Evolutionary conservation across 2,113 vertebrate species (phyloP).

Genomic region (Corydoras maculifer): DNA sequence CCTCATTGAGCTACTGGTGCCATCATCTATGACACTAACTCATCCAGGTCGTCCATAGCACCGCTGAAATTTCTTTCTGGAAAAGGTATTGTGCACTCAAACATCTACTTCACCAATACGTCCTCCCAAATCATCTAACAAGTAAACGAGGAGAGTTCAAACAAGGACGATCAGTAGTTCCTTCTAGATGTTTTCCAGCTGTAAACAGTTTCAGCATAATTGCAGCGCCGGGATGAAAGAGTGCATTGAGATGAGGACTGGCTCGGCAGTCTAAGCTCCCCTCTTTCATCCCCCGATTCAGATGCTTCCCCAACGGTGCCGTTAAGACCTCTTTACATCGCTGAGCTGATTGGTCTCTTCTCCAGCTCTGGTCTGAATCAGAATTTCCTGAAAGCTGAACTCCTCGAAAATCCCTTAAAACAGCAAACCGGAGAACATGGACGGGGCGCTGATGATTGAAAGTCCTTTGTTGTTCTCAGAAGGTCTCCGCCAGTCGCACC

Average conservation of each 20-base stretch:
- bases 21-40: too few species aligned
- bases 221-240: constrained; percentile 22
- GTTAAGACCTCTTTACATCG: constrained; percentile 27
- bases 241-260: constrained; percentile 26
- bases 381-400: constrained; percentile 23
- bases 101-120: too few species aligned
- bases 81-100: too few species aligned
- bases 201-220: constrained; percentile 27
- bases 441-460: background rate
- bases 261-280: constrained; percentile 31
- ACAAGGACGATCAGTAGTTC: background rate
- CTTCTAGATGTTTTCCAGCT: constrained; percentile 1
- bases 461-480: too few species aligned
- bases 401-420: constrained; percentile 28
- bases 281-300: constrained; percentile 42
- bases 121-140: too few species aligned
- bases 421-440: background rate
- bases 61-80: too few species aligned
- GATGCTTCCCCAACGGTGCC: constrained; percentile 11
- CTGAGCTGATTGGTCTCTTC: constrained; percentile 15
- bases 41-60: too few species aligned
- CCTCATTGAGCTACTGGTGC: too few species aligned
- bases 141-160: too few species aligned
- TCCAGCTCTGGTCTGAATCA: constrained; percentile 14
- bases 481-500: background rate